Evolutionary conservation across 1,140 invertebrate species (phyloP).

Genomic region (Leptinotarsa lineolata): DNA sequence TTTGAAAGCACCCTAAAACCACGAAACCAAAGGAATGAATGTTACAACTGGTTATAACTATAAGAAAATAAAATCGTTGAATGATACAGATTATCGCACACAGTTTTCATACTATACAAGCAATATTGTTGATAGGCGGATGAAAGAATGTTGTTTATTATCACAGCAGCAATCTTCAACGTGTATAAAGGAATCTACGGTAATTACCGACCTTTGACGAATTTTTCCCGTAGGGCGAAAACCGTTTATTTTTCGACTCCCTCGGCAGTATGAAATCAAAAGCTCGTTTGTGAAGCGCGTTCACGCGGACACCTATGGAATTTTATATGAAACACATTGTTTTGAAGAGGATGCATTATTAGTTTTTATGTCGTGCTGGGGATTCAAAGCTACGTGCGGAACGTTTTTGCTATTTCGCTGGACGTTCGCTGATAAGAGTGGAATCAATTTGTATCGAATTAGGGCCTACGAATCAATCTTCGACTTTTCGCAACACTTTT

Average conservation of each 20-base stretch:
- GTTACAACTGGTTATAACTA: no score
- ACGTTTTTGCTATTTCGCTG: neutral
- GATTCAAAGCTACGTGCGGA: neutral
- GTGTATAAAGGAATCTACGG: constrained; percentile 37
- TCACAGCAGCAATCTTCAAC: constrained; percentile 38
- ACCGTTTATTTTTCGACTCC: constrained; percentile 48
- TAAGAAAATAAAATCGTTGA: no score
- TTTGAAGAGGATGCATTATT: constrained; percentile 16
- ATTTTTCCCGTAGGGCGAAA: constrained; percentile 43
- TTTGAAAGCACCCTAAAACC: no score
- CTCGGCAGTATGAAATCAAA: constrained; percentile 45
- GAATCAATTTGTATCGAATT: neutral
- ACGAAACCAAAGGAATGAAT: no score
- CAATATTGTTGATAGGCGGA: constrained; percentile 40
- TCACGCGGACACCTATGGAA: constrained; percentile 39
- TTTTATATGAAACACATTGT: constrained; percentile 40
- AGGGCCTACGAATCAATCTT: neutral
- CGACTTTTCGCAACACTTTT: neutral
- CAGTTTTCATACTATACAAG: constrained; percentile 10
- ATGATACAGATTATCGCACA: no score
- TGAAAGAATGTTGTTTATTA: constrained; percentile 38
- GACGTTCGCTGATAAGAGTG: neutral
- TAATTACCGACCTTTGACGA: constrained; percentile 45
- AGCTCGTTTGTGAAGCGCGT: constrained; percentile 45
- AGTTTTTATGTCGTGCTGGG: constrained; percentile 26